Base-by-base conservation (phyloP, 2,888 invertebrate genomes). In the Zygaena filipendulae region DNA sequence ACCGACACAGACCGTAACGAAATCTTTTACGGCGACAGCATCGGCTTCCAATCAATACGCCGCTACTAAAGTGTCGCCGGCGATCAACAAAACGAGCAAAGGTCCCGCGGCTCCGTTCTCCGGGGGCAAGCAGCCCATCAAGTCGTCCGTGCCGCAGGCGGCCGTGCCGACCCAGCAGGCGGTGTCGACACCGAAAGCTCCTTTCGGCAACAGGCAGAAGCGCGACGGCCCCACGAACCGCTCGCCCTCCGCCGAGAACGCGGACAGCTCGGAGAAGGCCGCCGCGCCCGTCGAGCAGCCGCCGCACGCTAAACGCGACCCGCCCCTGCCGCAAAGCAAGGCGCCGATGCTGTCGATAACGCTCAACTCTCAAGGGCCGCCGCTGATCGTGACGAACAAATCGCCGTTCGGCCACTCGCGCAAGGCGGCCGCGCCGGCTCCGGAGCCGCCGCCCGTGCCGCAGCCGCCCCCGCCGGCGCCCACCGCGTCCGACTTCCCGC, bases 341-440 rank as follows among this genome's bases (percentile, higher is more conserved):
- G 75, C 68, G 2, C 77, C 67, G 12, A 80, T 72, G 70, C 74
- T 77, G 7, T 71, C 74, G n/a, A 80, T 82, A 21, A 81, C 77
- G n/a, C 45, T 74, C 14, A 63, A 66, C 42, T 59, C 59, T 4
- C 74, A 56, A 37, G 81, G 68, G 0, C 68, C 62, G 14, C 71
- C 81, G 9, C 57, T 82, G 34, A 82, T 83, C 22, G 81, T 82
- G 19, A 64, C 63, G 1, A 74, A 72, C 47, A 77, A 81, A 35
- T 66, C 72, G 0, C 79, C 80, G 1, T 81, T 80, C 47, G 67
- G 67, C 0, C 79, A 77, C 39, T 69, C 74, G 1, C 55, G 80
- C 3, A 74, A 77, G 27, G 49, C 63, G 0, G 48, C 51, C 0
- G 45, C 52, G 0, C 45, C 52, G 0, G 52, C 52, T 0, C 62